phyloP scores from a whole-genome alignment of 2,113 vertebrate species.

The Nerophis lumbriciformis region DNA sequence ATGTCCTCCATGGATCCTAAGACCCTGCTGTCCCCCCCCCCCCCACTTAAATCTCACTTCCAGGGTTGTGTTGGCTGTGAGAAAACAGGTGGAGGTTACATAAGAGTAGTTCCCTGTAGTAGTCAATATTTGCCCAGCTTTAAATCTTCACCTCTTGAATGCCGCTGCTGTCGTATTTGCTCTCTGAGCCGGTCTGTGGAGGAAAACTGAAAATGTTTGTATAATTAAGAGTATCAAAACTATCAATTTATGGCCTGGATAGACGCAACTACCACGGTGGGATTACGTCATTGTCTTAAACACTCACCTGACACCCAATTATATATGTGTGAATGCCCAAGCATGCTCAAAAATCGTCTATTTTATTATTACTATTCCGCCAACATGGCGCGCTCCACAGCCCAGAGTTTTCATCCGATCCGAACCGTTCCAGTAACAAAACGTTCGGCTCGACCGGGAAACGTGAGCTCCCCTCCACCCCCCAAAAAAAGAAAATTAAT shows the following conservation, averaged over 20 bases:
- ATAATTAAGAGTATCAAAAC: slow-evolving; percentile 57
- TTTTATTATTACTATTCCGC: no score
- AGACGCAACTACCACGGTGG: slow-evolving; percentile 9
- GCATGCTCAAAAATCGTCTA: no score
- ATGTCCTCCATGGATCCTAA: slow-evolving; percentile 40
- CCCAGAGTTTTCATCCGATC: no score
- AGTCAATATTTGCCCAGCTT: slow-evolving; percentile 52
- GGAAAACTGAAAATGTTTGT: slow-evolving; percentile 44
- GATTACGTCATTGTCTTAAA: slow-evolving; percentile 19
- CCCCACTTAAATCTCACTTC: slow-evolving; percentile 12
- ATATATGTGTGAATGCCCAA: background rate
- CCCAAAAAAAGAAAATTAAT: no score
- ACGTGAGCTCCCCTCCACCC: no score
- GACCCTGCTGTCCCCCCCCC: slow-evolving; percentile 25
- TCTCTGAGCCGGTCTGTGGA: slow-evolving; percentile 41
- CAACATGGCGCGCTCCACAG: no score
- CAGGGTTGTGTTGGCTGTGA: slow-evolving; percentile 4
- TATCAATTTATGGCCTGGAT: slow-evolving; percentile 40
- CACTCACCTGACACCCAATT: background rate
- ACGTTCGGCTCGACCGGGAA: no score
- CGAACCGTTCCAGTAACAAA: no score
- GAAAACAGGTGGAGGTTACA: slow-evolving; percentile 40
- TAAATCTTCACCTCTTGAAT: slow-evolving; percentile 58
- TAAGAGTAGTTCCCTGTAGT: slow-evolving; percentile 15
- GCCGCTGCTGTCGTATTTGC: slow-evolving; percentile 62